These are phyloP conservation scores for Trachymyrmex septentrionalis DNA, from an alignment of 1,140 invertebrate genomes.

Conservation along the genomic window DNA sequence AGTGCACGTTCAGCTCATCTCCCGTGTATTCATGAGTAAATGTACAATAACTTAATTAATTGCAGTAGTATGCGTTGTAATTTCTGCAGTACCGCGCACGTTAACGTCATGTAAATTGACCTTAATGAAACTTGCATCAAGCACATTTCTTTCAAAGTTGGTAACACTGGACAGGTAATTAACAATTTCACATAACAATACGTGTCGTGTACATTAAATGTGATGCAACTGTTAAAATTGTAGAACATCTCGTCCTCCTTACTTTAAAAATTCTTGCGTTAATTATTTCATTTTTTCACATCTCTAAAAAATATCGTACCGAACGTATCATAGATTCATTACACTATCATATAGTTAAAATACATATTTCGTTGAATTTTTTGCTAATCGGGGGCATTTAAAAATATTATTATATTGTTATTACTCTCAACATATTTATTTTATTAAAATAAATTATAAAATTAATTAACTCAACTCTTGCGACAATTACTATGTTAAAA, in stretches of 20 bases:
- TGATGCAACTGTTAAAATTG: not conserved
- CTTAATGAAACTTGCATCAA: conserved; percentile 38
- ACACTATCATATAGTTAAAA: not conserved
- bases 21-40: not conserved
- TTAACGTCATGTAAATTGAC: conserved; percentile 51
- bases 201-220: not conserved
- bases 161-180: conserved; percentile 26
- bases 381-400: not conserved
- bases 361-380: not conserved
- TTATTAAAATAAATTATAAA: conserved; percentile 4
- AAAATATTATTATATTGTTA: not conserved
- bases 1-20: not conserved
- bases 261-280: not conserved
- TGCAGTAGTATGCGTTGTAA: conserved; percentile 13
- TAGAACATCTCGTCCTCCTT: not conserved
- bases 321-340: not conserved
- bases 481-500: not conserved
- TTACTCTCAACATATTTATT: not conserved
- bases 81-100: conserved; percentile 9
- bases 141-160: conserved; percentile 39
- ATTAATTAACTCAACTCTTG: not conserved
- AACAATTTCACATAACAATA: conserved; percentile 26
- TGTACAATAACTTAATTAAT: conserved; percentile 45
- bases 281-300: not conserved
- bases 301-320: not conserved